Evolutionary conservation across 2,113 vertebrate genomes (phyloP).

Genomic region (Tursiops truncatus): DNA sequence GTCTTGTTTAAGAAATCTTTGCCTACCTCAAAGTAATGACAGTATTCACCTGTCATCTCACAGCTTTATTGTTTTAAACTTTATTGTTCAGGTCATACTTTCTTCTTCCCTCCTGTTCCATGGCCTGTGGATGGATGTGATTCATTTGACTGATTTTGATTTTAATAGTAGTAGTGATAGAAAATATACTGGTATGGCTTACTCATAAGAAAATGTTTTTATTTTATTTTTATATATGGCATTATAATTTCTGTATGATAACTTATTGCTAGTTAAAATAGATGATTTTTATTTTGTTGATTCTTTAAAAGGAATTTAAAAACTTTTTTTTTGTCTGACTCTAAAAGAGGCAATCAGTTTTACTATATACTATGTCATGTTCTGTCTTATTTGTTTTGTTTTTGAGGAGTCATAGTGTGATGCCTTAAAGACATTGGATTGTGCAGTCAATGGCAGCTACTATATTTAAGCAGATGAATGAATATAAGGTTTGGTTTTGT

Average conservation of each 20-base stretch:
- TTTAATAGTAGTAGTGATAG: conserved; percentile 32
- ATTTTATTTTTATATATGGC: conserved; percentile 5
- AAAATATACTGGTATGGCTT: neutral
- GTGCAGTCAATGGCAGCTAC: neutral
- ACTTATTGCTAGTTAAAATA: conserved; percentile 18
- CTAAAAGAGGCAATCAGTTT: neutral
- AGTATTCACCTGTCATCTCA: neutral
- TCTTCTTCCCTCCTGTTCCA: neutral
- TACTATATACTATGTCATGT: neutral
- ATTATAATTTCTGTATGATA: neutral
- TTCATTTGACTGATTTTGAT: conserved; percentile 38
- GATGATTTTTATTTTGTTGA: neutral
- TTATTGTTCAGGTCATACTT: neutral
- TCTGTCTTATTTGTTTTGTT: neutral
- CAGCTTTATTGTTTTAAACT: conserved; percentile 7
- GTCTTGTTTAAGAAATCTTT: neutral
- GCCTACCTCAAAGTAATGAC: neutral
- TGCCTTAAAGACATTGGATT: neutral
- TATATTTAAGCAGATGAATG: neutral
- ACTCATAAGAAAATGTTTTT: conserved; percentile 28
- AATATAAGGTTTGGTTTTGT: neutral
- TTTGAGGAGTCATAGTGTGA: neutral
- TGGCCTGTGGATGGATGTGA: neutral
- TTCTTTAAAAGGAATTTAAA: conserved; percentile 43
- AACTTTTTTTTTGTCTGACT: neutral